A percentile compares a stretch with the other conserved stretches of the same genome.
These are phyloP conservation scores for Accipiter virgatus DNA, from an alignment of 2,113 vertebrate species.

Conservation along the genomic window DNA sequence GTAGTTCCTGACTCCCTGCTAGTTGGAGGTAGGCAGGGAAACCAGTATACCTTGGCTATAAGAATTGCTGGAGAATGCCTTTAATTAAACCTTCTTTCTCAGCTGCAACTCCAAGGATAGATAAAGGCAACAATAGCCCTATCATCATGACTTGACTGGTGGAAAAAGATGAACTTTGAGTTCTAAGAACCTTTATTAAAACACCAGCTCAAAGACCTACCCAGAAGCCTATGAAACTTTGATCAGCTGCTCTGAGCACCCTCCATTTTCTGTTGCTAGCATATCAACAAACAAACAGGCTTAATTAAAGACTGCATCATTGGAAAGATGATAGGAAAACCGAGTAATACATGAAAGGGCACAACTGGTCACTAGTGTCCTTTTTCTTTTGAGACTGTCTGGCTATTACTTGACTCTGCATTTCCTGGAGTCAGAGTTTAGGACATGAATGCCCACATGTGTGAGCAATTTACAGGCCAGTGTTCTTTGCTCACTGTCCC, in stretches of 20 bases:
- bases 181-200: neutral
- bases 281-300: neutral
- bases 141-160: neutral
- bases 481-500: neutral
- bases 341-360: neutral
- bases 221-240: neutral
- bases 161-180: neutral
- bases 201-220: neutral
- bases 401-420: neutral
- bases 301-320: neutral
- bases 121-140: neutral
- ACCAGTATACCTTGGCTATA: neutral
- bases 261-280: neutral
- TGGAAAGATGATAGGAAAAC: neutral
- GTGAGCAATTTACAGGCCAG: neutral
- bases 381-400: neutral
- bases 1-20: neutral
- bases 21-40: neutral
- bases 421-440: neutral
- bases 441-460: neutral
- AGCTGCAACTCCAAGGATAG: neutral
- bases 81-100: neutral
- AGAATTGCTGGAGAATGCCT: neutral
- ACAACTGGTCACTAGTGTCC: neutral
- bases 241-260: neutral